These are phyloP conservation scores for Falco columbarius DNA, from an alignment of 2,797 vertebrate species.

Conservation along the genomic window DNA sequence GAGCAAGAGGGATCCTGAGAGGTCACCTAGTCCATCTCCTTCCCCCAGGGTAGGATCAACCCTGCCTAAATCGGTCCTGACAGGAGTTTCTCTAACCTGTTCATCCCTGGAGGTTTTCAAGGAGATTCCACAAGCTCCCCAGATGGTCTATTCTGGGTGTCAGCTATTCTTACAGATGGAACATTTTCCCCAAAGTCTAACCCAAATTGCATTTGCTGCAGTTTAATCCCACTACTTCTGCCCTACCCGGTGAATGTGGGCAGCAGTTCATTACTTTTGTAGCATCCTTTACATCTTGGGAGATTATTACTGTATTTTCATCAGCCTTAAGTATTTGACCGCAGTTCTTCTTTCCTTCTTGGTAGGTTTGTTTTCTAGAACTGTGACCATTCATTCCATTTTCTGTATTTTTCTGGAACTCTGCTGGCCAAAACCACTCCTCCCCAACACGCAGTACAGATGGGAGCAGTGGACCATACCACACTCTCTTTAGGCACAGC, in stretches of 20 bases:
- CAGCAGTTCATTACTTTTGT: neutral
- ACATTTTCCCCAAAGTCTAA: neutral
- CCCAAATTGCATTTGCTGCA: neutral
- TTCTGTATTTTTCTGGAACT: neutral
- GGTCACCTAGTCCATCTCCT: conserved; percentile 45
- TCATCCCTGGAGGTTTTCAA: conserved; percentile 31
- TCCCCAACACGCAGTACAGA: neutral
- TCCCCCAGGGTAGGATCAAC: conserved; percentile 22
- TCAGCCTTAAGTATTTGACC: neutral
- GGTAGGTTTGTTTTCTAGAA: neutral
- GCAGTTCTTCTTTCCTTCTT: neutral
- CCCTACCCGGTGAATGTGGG: neutral
- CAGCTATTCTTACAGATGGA: neutral
- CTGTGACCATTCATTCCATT: neutral
- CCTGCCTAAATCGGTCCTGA: conserved; percentile 17
- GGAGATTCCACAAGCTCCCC: conserved; percentile 7
- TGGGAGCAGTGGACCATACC: neutral
- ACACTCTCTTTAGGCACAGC: rapidly evolving
- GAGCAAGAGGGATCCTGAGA: neutral
- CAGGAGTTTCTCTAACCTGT: conserved; percentile 36
- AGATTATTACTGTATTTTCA: neutral
- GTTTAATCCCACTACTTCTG: neutral
- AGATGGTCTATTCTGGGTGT: neutral
- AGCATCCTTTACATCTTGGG: neutral
- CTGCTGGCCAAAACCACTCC: neutral